Base-by-base conservation (phyloP, 1,140 invertebrate genomes). In the Idris sp. region DNA sequence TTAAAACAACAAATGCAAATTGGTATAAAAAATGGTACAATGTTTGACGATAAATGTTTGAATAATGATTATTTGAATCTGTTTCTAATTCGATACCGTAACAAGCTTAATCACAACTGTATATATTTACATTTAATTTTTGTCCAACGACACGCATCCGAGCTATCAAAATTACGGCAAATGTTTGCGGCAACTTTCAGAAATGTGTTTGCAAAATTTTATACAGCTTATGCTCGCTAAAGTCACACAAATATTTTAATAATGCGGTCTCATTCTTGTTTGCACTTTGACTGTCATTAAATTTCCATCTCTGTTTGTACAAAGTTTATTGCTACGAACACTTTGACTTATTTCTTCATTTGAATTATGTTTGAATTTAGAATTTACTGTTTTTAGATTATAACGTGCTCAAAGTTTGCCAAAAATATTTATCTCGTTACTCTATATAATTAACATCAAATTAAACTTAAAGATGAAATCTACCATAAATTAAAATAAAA, bases 331-430 rank as follows among this genome's bases (percentile, higher is more conserved):
- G n/a, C n/a, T n/a, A n/a, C n/a, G 33, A 43, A 58, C 64, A 30
- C 25, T 26, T n/a, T 49, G 64, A 58, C 51, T 68, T 49, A 58
- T 58, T 49, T 56, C 64, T n/a, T 44, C 51, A 65, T 28, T 9
- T 14, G 5, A 31, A 36, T 62, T 36, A 59, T 41, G 44, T 40
- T 10, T 15, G 10, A 41, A n/a, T 61, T 22, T 22, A 22, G 6
- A 22, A 22, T 4, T 22, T 22, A 22, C 19, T 22, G n/a, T n/a
- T n/a, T n/a, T n/a, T n/a, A n/a, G n/a, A n/a, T n/a, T n/a, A n/a
- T n/a, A n/a, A n/a, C n/a, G n/a, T n/a, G n/a, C n/a, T n/a, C n/a
- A n/a, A n/a, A 22, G 19, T 22, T 22, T 22, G 19, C 19, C 19
- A 22, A 22, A 22, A 22, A 22, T n/a, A n/a, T n/a, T n/a, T n/a